Evolutionary conservation across 2,888 invertebrate species (phyloP).

Genomic region (Calameuta filiformis): DNA sequence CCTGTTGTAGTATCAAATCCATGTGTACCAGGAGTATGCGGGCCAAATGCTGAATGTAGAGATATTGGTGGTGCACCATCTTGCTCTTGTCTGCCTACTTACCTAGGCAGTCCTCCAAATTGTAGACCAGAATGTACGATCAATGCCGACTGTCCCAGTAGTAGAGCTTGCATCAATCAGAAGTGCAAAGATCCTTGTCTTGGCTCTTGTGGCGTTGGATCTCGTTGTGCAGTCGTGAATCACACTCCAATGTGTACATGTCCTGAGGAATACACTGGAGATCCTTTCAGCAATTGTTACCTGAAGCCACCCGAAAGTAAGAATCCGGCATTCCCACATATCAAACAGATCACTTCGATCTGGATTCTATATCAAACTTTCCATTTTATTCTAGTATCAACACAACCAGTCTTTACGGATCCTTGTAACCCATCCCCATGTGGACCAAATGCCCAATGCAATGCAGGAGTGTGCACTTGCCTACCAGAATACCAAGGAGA

Average conservation of each 20-base stretch:
- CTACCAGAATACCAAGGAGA: conserved; percentile 67
- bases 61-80: conserved; percentile 72
- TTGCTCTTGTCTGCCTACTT: conserved; percentile 74
- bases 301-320: conserved; percentile 20
- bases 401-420: conserved; percentile 57
- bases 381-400: neutral
- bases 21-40: conserved; percentile 71
- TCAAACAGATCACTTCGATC: neutral
- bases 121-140: conserved; percentile 71
- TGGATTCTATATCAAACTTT: neutral
- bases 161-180: conserved; percentile 79
- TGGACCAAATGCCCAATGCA: conserved; percentile 78
- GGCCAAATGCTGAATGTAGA: conserved; percentile 75
- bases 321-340: neutral
- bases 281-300: conserved; percentile 74
- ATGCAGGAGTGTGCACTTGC: conserved; percentile 71
- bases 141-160: conserved; percentile 79
- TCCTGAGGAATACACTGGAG: conserved; percentile 75
- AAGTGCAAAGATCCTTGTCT: conserved; percentile 83
- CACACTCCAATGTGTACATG: conserved; percentile 82
- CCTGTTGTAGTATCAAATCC: conserved; percentile 49
- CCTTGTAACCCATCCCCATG: conserved; percentile 76
- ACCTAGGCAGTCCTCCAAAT: conserved; percentile 75
- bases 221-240: conserved; percentile 80
- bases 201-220: conserved; percentile 79